These are phyloP conservation scores for Synanceia verrucosa DNA, from an alignment of 2,797 vertebrate genomes.

Conservation along the genomic window DNA sequence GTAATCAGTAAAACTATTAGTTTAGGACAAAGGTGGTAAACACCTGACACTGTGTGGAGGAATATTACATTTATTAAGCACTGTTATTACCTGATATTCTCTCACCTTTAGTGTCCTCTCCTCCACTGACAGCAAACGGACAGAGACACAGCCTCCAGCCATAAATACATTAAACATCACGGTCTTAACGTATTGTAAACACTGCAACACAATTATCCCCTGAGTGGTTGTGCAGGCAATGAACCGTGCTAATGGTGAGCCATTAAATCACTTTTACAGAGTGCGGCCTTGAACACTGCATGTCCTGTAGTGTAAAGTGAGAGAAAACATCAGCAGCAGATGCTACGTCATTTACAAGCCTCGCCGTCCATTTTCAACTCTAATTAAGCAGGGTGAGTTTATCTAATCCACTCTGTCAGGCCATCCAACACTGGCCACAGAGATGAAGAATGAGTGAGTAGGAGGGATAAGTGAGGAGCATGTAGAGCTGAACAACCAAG, in stretches of 20 bases:
- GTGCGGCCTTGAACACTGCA: neutral
- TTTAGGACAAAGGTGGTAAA: too few relatives aligned
- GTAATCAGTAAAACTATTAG: too few relatives aligned
- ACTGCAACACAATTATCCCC: neutral
- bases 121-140: neutral
- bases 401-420: neutral
- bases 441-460: neutral
- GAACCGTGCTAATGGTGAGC: neutral
- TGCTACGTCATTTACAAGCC: too few relatives aligned
- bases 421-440: neutral
- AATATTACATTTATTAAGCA: too few relatives aligned
- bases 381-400: neutral
- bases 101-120: too few relatives aligned
- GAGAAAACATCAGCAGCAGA: neutral
- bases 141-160: neutral
- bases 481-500: neutral
- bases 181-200: neutral
- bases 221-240: constrained; percentile 3
- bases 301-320: neutral
- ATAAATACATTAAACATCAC: neutral
- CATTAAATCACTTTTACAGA: neutral
- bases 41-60: too few relatives aligned
- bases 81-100: too few relatives aligned
- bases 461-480: neutral
- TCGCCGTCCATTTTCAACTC: neutral